Conservation (phyloP, 2,888 invertebrate species). For the Megamerina dolium region DNA sequence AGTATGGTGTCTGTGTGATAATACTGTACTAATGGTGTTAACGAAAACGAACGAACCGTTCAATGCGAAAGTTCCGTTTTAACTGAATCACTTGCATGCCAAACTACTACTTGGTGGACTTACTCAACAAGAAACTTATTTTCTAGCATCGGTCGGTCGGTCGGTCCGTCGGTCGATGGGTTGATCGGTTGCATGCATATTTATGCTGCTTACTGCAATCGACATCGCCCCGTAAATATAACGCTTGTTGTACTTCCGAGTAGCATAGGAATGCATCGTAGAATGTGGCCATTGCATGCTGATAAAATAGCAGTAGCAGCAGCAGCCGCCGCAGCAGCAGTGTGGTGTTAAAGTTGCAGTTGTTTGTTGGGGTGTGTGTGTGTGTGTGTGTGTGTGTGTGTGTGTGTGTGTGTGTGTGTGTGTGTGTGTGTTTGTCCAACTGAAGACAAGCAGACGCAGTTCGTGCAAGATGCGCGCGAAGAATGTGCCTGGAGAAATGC, state of each 20-base stretch:
- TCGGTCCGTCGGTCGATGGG: slow-evolving; percentile 4
- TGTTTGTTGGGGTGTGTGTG: neutral
- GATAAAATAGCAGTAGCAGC: no score
- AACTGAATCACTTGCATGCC: slow-evolving; percentile 41
- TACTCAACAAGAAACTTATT: slow-evolving; percentile 46
- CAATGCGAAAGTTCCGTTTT: slow-evolving; percentile 46
- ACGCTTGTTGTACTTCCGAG: no score
- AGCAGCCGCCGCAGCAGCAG: no score
- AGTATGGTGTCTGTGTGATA: neutral
- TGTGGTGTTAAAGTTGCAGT: no score
- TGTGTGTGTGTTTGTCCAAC: neutral
- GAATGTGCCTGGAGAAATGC: neutral
- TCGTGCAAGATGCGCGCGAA: neutral
- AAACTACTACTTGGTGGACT: slow-evolving; percentile 34
- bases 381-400: neutral
- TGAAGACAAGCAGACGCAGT: neutral
- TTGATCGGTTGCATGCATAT: slow-evolving; percentile 7
- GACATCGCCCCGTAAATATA: no score
- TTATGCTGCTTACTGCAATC: no score
- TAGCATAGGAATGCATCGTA: no score
- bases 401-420: neutral
- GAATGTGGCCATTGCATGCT: no score
- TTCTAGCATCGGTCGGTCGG: no score
- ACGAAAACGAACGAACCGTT: slow-evolving; percentile 32
- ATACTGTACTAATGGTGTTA: neutral